Base-by-base conservation (phyloP, 2,888 invertebrate species). In the Lithophane semibrunnea region DNA sequence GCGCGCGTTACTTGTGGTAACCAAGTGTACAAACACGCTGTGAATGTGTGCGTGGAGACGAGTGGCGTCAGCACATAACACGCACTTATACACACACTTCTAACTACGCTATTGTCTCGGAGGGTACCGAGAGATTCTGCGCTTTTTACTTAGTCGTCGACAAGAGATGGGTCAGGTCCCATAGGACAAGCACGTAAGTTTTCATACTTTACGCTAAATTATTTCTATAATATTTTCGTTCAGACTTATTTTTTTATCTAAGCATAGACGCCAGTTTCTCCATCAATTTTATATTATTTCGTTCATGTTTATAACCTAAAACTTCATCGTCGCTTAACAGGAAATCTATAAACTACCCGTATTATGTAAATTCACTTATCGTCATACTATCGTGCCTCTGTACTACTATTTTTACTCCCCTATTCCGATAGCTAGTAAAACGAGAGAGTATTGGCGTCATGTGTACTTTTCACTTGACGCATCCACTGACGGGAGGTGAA, bases 381-480 rank as follows among this genome's bases (percentile, higher is more conserved):
- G 47, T 63, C 65, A 63, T 42, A 67, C 47, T 37, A 63, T 70
- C 49, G 73, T 24, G 18, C 47, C 21, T 63, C 67, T 47, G 42
- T 29, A 21, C 12, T 18, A 13, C 37, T 69, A 68, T 64, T 72
- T 79, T 73, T 49, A 5, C 13, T 24, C 16, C 58, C 42, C 9
- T 65, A 52, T 24, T 29, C 16, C 5, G 37, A 44, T 69, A 83
- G 65, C 56, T 72, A 72, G 56, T 72, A 29, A 56, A 71, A 71
- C 52, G 64, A 24, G 37, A 3, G 44, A 58, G 56, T 56, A 49
- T 49, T 65, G 69, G 24, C 29, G 54, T 63, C 61, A 65, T 75
- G 80, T 83, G 69, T 80, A 54, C 47, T 69, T 79, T 79, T 47
- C 72, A 69, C 80, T 83, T 72, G 69, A 80, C 58, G 60, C 56